Percentiles rank a stretch among this genome's conserved stretches.
Evolutionary conservation across 2,888 invertebrate genomes (phyloP).

Genomic region (Xestia rhomboidea): DNA sequence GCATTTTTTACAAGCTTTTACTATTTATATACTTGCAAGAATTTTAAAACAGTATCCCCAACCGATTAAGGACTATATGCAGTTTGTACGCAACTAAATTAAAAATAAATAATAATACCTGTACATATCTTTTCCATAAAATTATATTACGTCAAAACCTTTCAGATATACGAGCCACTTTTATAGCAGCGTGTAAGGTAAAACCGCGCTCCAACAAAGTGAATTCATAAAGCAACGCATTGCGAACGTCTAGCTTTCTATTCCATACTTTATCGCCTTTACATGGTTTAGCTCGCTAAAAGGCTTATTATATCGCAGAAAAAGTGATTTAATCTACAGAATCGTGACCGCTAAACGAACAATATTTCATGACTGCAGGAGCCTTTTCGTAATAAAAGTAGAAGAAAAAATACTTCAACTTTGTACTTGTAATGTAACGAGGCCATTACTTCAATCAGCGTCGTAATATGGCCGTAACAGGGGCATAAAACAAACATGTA

Average conservation of each 20-base stretch:
- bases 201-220: conserved; percentile 65
- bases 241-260: conserved; percentile 62
- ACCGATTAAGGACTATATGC: not conserved
- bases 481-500: conserved; percentile 48
- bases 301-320: conserved; percentile 46
- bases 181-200: conserved; percentile 65
- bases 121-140: conserved; percentile 54
- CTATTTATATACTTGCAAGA: not conserved
- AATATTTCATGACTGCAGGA: conserved; percentile 45
- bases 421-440: conserved; percentile 31
- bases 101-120: not conserved
- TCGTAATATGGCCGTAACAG: conserved; percentile 47
- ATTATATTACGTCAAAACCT: conserved; percentile 67
- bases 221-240: conserved; percentile 71
- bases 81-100: not conserved
- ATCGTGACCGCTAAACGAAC: conserved; percentile 59
- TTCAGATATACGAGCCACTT: conserved; percentile 69
- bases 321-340: conserved; percentile 56
- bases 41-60: not conserved
- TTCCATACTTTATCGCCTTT: conserved; percentile 54
- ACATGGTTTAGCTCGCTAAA: conserved; percentile 45
- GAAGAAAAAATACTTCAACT: not conserved
- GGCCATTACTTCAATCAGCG: conserved; percentile 39
- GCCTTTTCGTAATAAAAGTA: conserved; percentile 23
- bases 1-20: not conserved